These are phyloP conservation scores for Cyrtorhinus lividipennis DNA, from an alignment of 1,140 invertebrate genomes.

Conservation along the genomic window DNA sequence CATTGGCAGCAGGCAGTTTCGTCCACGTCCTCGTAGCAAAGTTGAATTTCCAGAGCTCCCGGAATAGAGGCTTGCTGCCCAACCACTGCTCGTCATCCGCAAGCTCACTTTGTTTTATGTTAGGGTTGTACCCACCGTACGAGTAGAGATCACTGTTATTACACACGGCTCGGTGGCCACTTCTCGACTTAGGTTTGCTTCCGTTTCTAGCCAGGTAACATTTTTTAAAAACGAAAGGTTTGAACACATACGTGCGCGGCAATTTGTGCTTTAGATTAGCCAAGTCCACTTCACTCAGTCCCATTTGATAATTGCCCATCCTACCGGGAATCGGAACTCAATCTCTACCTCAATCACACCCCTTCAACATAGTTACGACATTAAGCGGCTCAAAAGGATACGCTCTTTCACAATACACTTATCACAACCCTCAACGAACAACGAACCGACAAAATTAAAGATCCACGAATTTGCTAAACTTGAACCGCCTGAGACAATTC, in stretches of 20 bases:
- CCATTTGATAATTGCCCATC: neutral
- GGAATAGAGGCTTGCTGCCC: conserved; percentile 50
- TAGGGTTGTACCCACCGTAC: conserved; percentile 73
- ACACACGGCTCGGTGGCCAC: conserved; percentile 73
- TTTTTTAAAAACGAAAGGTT: conserved; percentile 16
- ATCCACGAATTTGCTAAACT: too few relatives aligned
- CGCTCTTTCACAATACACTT: too few relatives aligned
- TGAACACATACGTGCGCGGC: neutral
- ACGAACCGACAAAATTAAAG: too few relatives aligned
- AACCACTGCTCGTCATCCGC: conserved; percentile 36
- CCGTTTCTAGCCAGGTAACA: conserved; percentile 5
- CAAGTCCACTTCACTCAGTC: neutral
- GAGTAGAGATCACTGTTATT: conserved; percentile 61
- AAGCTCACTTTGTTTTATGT: neutral
- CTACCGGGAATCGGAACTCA: too few relatives aligned
- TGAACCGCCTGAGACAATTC: too few relatives aligned
- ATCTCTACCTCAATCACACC: too few relatives aligned
- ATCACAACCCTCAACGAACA: too few relatives aligned
- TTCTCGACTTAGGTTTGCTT: conserved; percentile 48
- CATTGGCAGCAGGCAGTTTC: conserved; percentile 42
- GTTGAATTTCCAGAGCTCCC: conserved; percentile 74
- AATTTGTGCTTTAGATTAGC: neutral
- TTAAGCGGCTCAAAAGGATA: too few relatives aligned
- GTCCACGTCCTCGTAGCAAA: conserved; percentile 56
- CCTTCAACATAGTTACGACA: too few relatives aligned